Evolutionary conservation across 2,888 invertebrate genomes (phyloP).

Genomic region (Synergus laeviventris): DNA sequence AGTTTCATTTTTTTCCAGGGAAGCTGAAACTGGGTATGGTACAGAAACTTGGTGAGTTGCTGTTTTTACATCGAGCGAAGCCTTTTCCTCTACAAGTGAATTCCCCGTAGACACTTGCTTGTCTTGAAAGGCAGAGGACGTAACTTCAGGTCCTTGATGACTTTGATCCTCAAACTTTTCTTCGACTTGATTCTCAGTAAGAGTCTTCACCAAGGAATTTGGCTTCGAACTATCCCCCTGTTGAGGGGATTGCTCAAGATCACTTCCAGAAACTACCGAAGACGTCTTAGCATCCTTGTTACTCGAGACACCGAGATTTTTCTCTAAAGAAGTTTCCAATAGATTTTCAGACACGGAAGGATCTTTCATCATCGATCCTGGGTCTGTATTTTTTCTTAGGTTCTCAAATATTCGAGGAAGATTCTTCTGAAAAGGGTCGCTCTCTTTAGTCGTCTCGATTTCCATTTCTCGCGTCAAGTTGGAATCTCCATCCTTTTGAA

Average conservation of each 20-base stretch:
- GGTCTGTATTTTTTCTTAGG: not conserved
- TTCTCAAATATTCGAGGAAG: not conserved
- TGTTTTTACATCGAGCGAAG: conserved; percentile 10
- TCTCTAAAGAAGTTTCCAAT: conserved; percentile 42
- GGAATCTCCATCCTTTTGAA: not conserved
- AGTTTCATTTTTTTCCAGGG: not conserved
- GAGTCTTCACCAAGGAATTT: conserved; percentile 28
- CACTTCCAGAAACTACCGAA: not conserved
- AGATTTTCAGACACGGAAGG: not conserved
- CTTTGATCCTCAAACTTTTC: conserved; percentile 31
- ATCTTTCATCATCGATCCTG: conserved; percentile 1
- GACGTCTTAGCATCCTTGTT: conserved; percentile 24
- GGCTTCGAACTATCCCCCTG: conserved; percentile 25
- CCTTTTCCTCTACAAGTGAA: not conserved
- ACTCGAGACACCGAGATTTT: conserved; percentile 45
- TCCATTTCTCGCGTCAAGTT: conserved; percentile 2
- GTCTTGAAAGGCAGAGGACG: not conserved
- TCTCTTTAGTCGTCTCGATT: not conserved
- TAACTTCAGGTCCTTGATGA: not conserved
- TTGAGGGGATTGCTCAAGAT: conserved; percentile 33
- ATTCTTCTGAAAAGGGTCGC: not conserved
- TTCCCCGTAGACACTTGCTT: not conserved
- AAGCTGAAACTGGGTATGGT: not conserved
- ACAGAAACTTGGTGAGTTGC: not conserved
- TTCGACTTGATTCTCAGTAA: conserved; percentile 1